phyloP scores from a whole-genome alignment of 2,113 vertebrate species.

The Panthera leo region DNA sequence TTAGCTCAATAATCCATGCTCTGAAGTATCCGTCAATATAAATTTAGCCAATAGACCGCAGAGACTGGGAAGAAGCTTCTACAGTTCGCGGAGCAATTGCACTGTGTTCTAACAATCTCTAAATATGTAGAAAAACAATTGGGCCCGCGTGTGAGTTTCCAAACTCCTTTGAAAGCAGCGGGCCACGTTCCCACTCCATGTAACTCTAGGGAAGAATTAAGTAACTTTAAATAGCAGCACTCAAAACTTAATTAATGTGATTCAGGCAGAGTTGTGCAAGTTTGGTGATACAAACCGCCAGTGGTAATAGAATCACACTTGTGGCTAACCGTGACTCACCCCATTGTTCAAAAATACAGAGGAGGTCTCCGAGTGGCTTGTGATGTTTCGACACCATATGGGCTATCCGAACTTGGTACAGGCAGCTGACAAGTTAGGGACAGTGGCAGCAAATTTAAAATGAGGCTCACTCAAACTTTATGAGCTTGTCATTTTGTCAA shows the following conservation, averaged over 20 bases:
- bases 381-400: constrained; percentile 38
- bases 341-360: constrained; percentile 46
- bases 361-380: constrained; percentile 41
- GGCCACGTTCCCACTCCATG: neutral
- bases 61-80: constrained; percentile 67
- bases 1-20: constrained; percentile 66
- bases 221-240: constrained; percentile 57
- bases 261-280: constrained; percentile 50
- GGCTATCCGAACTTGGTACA: neutral
- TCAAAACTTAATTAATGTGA: constrained; percentile 55
- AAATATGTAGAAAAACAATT: constrained; percentile 76
- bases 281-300: constrained; percentile 56
- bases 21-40: constrained; percentile 69
- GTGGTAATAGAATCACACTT: constrained; percentile 65
- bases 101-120: constrained; percentile 76
- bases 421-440: constrained; percentile 28
- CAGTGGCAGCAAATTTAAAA: neutral
- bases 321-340: constrained; percentile 62
- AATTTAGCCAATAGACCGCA: constrained; percentile 76
- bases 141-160: constrained; percentile 69
- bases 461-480: constrained; percentile 23
- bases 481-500: constrained; percentile 38
- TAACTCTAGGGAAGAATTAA: constrained; percentile 50
- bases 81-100: constrained; percentile 29
- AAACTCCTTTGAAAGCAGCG: constrained; percentile 63